Percentiles rank a stretch among this genome's conserved stretches.
These are phyloP conservation scores for Styela clava DNA, from an alignment of 23 tunicate genomes.

Conservation along the genomic window DNA sequence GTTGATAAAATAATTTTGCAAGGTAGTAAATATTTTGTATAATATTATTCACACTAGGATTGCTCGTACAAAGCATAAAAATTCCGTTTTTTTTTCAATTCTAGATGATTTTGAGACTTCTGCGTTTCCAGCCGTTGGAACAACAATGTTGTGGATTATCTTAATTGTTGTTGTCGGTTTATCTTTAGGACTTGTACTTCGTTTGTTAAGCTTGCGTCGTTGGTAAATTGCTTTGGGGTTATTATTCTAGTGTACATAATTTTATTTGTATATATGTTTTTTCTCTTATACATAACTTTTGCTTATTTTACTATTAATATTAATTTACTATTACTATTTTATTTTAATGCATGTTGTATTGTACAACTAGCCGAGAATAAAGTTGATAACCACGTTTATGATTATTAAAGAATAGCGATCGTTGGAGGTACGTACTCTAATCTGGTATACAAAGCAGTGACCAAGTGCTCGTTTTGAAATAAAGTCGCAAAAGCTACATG, in stretches of 20 bases:
- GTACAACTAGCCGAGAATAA: neutral
- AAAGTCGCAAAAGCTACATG: too few species aligned
- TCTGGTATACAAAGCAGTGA: too few species aligned
- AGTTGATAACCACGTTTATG: neutral
- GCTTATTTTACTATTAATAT: neutral
- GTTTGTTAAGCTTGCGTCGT: neutral
- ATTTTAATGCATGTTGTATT: neutral
- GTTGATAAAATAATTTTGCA: neutral
- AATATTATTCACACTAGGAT: neutral
- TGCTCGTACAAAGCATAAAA: neutral
- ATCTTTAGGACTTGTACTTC: neutral
- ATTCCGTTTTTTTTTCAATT: neutral
- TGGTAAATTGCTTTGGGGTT: neutral
- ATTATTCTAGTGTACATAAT: neutral
- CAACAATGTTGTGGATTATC: neutral
- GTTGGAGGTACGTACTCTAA: too few species aligned
- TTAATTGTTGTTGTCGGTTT: neutral
- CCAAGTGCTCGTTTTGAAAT: too few species aligned
- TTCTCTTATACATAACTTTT: neutral
- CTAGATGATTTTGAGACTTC: neutral
- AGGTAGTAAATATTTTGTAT: neutral
- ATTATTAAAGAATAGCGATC: too few species aligned
- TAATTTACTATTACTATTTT: neutral
- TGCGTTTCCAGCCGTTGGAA: slow-evolving; percentile 9
- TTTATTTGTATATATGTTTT: neutral